Conservation (phyloP, 2,797 vertebrate genomes). For the Sebastes minor region DNA sequence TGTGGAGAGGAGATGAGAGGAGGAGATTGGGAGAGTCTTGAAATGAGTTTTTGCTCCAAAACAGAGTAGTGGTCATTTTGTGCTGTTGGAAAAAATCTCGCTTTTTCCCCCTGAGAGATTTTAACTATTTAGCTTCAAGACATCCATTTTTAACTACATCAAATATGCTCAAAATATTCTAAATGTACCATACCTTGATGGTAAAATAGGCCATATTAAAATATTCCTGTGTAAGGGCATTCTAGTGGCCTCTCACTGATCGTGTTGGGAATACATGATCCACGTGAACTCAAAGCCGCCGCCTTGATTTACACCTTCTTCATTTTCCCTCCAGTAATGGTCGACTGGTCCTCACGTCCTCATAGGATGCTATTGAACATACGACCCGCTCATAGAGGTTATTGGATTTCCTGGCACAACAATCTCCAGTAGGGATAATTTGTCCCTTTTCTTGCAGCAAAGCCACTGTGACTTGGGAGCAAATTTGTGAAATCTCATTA, state of each 20-base stretch:
- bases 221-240: neutral
- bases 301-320: constrained; percentile 47
- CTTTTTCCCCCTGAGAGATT: neutral
- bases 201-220: constrained; percentile 1
- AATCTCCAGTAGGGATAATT: constrained; percentile 51
- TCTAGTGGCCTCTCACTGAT: constrained; percentile 11
- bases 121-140: neutral
- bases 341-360: constrained; percentile 44
- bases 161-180: neutral
- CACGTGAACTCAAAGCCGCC: neutral
- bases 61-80: constrained; percentile 34
- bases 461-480: constrained; percentile 49
- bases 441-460: constrained; percentile 43
- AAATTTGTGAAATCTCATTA: constrained; percentile 65
- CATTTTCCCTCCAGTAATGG: constrained; percentile 57
- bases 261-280: constrained; percentile 29
- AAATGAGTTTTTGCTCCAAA: constrained; percentile 48
- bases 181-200: neutral
- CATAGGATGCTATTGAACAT: constrained; percentile 51
- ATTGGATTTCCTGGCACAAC: constrained; percentile 63
- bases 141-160: neutral
- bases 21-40: constrained; percentile 39
- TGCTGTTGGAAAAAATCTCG: neutral
- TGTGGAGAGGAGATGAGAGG: constrained; percentile 27
- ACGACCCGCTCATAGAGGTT: constrained; percentile 64